Evolutionary conservation across 2,888 invertebrate genomes (phyloP).

Genomic region (Lymantria dispar): DNA sequence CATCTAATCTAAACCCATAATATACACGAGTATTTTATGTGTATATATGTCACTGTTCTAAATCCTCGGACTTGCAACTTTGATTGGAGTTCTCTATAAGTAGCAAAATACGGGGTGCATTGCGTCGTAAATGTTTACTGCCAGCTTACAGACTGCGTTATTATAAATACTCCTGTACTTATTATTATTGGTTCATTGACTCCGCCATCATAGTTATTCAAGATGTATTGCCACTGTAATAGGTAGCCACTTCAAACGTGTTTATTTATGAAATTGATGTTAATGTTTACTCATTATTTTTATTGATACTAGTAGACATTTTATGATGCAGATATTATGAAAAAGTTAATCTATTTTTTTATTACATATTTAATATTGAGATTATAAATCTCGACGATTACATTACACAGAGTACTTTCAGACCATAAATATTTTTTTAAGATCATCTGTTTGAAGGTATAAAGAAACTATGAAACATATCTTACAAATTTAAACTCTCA

Average conservation of each 20-base stretch:
- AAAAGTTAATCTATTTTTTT: neutral
- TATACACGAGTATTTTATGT: slow-evolving; percentile 15
- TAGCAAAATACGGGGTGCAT: slow-evolving; percentile 28
- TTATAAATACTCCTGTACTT: slow-evolving; percentile 16
- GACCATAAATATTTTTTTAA: too few relatives aligned
- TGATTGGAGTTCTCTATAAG: slow-evolving; percentile 47
- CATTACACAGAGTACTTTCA: too few relatives aligned
- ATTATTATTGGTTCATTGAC: slow-evolving; percentile 13
- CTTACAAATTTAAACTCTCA: too few relatives aligned
- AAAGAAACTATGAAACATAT: too few relatives aligned
- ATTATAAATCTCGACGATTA: too few relatives aligned
- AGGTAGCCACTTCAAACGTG: neutral
- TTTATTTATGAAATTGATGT: neutral
- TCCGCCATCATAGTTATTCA: neutral
- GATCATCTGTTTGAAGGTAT: too few relatives aligned
- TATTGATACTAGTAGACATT: neutral
- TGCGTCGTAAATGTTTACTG: slow-evolving; percentile 50
- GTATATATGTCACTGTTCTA: slow-evolving; percentile 27
- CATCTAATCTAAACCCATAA: slow-evolving; percentile 16
- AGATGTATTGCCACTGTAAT: neutral
- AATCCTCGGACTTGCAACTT: slow-evolving; percentile 55
- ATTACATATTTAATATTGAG: neutral
- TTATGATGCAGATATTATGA: neutral
- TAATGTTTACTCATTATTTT: neutral
- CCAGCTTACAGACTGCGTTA: slow-evolving; percentile 32